Evolutionary conservation across 2,888 invertebrate species (phyloP), one percentile per base, ranked within the genome.

Genomic region (Elmis aenea): DNA sequence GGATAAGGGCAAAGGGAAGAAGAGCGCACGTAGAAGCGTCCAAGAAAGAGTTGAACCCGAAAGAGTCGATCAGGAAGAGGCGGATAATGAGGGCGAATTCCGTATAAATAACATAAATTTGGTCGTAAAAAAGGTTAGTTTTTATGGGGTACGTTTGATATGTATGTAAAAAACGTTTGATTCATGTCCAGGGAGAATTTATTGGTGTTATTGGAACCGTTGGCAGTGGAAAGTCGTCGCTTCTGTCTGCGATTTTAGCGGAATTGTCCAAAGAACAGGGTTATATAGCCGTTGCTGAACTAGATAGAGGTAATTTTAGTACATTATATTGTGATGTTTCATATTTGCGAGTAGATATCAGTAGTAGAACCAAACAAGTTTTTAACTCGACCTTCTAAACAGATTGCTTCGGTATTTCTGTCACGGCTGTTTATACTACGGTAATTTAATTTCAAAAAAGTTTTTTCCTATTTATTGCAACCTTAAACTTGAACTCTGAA

Each of bases 191-290:
- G 74, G 87, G 85, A 1, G 81, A 88, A 50, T 72, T 91, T 41
- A 69, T 96, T 10, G 95, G 94, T 13, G 73, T 97, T 6, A 82
- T 90, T 50, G 96, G 96, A 0, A 77, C 78, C 45, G 86, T 95
- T 2, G 96, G 95, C 1, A 81, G 86, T 54, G 97, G 97, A 5
- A 97, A 99, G 69, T 85, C 89, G 6, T 83, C 89, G 0, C 70
- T 97, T 2, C 69, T 97, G 12, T 75, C 83, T 33, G 87, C 91
- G 1, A 77, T 97, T 31, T 71, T 94, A 32, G 94, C 86, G 5
- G 93, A 94, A 63, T 77, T 95, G 65, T 70, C 77, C 5, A 83
- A 82, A 63, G 69, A 72, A 21, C 68, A 70, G 42, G 93, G 93
- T 2, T 71, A 71, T 24, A 71, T 91, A 41, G 79, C 79, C 35